Conservation (phyloP, 2,113 vertebrate genomes). For the Sylvietta virens region DNA sequence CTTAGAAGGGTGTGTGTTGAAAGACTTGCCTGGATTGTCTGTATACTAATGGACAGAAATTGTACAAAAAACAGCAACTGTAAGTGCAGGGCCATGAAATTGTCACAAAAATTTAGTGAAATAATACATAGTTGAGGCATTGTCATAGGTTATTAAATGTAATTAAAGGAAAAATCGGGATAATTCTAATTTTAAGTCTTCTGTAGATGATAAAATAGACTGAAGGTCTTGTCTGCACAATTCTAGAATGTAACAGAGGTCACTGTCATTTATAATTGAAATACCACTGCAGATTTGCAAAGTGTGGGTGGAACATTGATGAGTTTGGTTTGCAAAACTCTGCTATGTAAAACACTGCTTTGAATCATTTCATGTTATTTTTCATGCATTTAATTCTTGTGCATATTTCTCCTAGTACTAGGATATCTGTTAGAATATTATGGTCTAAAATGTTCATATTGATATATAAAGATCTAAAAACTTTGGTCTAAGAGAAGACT, state of each 20-base stretch:
- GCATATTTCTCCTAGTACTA: not conserved
- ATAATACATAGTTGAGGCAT: not conserved
- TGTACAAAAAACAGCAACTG: not conserved
- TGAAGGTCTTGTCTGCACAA: not conserved
- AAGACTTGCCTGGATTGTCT: not conserved
- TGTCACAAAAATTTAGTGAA: not conserved
- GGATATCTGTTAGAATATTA: not conserved
- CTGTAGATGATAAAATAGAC: not conserved
- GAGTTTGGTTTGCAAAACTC: not conserved
- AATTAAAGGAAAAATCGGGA: not conserved
- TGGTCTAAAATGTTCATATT: not conserved
- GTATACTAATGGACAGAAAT: not conserved
- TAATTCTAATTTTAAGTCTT: not conserved
- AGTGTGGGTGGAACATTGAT: not conserved
- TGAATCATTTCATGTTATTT: accelerated
- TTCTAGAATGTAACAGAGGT: not conserved
- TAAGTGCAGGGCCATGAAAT: not conserved
- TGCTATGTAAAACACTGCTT: not conserved
- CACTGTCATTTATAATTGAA: not conserved
- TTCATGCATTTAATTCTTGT: not conserved
- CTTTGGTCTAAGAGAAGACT: not conserved
- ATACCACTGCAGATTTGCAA: not conserved
- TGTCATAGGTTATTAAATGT: not conserved
- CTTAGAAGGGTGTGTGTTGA: not conserved
- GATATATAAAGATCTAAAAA: not conserved